Conservation (phyloP, 2,888 invertebrate species). For the Diaprepes abbreviatus region DNA sequence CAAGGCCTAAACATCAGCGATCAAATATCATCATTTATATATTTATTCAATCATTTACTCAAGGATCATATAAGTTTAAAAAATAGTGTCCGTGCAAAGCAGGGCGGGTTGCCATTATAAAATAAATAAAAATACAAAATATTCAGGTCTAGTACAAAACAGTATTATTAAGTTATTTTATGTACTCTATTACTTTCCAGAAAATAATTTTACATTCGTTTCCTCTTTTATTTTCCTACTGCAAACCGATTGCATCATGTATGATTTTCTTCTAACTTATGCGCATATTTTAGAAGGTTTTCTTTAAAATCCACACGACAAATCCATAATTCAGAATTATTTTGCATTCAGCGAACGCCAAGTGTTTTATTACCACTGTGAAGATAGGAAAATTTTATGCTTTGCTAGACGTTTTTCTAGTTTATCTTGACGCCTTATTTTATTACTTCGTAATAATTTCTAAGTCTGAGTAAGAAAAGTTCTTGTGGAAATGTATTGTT, state of each 20-base stretch:
- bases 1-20: no score
- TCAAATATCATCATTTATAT: no score
- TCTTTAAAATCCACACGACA: constrained; percentile 38
- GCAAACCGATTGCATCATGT: constrained; percentile 13
- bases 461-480: constrained; percentile 10
- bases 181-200: neutral
- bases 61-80: no score
- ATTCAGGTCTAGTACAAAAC: no score
- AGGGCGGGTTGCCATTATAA: no score
- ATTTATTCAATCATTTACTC: no score
- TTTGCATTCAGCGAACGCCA: constrained; percentile 43
- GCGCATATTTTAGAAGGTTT: constrained; percentile 32
- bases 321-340: constrained; percentile 46
- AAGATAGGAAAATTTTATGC: constrained; percentile 44
- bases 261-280: constrained; percentile 24
- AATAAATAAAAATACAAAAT: no score
- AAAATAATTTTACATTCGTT: constrained; percentile 3
- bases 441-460: constrained; percentile 31
- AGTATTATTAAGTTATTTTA: neutral
- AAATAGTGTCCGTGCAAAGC: no score
- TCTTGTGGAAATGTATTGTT: neutral
- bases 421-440: constrained; percentile 44
- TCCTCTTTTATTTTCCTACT: constrained; percentile 3
- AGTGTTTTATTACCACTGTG: constrained; percentile 45
- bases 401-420: constrained; percentile 35